These are phyloP conservation scores for Rhopalosiphum maidis DNA, from an alignment of 1,140 invertebrate species.

Conservation along the genomic window DNA sequence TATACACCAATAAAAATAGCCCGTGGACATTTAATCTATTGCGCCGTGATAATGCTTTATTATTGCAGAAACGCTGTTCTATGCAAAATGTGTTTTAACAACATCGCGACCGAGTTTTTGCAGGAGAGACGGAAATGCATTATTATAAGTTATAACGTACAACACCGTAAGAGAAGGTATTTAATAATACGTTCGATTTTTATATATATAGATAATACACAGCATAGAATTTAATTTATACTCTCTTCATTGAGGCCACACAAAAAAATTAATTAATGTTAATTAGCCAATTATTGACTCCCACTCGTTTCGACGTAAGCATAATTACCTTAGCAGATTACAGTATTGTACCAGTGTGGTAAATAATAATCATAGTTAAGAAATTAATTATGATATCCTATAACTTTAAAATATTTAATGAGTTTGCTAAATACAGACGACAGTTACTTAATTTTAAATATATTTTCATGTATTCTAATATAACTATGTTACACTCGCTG, in stretches of 20 bases:
- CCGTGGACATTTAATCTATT: background rate
- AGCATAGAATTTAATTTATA: background rate
- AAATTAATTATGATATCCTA: background rate
- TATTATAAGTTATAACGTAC: background rate
- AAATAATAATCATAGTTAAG: background rate
- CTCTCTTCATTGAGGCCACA: background rate
- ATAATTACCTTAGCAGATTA: background rate
- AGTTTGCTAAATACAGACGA: background rate
- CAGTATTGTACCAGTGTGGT: background rate
- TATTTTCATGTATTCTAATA: background rate
- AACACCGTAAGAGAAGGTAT: background rate
- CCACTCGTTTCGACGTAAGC: background rate
- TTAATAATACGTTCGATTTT: background rate
- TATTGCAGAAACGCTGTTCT: background rate
- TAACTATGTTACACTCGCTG: background rate
- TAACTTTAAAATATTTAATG: background rate
- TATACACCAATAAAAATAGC: background rate
- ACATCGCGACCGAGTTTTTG: background rate
- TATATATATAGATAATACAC: background rate
- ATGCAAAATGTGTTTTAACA: background rate
- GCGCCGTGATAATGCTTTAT: background rate
- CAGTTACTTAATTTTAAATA: background rate
- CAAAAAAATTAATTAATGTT: conserved; percentile 8
- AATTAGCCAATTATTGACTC: conserved; percentile 11
- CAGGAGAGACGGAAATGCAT: background rate